Evolutionary conservation across 2,113 vertebrate species (phyloP).

Genomic region (Atrichornis clamosus): DNA sequence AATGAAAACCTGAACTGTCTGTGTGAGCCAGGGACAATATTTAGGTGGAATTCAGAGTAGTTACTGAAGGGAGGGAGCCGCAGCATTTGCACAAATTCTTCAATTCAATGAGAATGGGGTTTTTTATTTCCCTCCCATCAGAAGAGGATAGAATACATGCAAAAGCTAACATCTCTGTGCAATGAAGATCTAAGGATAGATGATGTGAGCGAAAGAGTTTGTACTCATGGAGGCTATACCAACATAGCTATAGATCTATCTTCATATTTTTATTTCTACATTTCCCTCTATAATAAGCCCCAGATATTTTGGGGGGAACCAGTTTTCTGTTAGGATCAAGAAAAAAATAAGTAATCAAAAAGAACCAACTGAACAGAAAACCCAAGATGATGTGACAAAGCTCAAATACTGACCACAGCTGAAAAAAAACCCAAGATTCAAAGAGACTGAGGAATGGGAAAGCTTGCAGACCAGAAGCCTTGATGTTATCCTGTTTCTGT

Average conservation of each 20-base stretch:
- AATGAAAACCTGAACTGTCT: not conserved
- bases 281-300: not conserved
- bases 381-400: not conserved
- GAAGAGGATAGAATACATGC: not conserved
- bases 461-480: not conserved
- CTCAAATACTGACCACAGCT: not conserved
- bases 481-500: not conserved
- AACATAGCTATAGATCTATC: not conserved
- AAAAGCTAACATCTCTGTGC: not conserved
- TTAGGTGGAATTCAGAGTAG: not conserved
- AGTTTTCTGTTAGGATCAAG: not conserved
- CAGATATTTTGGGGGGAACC: not conserved
- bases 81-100: not conserved
- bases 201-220: not conserved
- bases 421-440: not conserved
- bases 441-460: not conserved
- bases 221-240: not conserved
- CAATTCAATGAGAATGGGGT: not conserved
- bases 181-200: not conserved
- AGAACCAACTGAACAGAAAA: not conserved
- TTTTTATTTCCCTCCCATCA: not conserved
- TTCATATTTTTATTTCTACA: not conserved
- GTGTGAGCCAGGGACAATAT: not conserved
- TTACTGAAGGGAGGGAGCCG: not conserved
- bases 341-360: not conserved